Conservation (phyloP, 2,113 vertebrate genomes). For the Thalassarche chlororhynchos region DNA sequence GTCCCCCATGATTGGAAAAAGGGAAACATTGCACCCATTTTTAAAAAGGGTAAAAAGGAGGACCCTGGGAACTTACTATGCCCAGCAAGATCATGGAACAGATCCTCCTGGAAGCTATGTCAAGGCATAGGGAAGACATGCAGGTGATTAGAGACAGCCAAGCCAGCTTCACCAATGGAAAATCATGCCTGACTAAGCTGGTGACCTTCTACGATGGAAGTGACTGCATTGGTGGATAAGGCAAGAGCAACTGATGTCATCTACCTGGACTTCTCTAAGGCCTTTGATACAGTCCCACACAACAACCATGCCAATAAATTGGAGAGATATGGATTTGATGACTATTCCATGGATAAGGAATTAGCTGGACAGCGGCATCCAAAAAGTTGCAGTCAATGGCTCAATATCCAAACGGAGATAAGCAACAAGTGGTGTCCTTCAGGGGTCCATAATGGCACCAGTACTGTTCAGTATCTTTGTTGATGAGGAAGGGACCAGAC, state of each 20-base stretch:
- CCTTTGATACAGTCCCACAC: neutral
- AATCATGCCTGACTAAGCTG: neutral
- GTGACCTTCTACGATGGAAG: neutral
- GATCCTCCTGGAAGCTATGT: neutral
- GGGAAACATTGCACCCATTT: neutral
- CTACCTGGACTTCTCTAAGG: neutral
- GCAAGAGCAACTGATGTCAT: neutral
- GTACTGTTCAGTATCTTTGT: neutral
- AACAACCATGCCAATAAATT: neutral
- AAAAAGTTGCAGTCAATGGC: neutral
- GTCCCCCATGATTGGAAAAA: neutral
- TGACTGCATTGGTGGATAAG: neutral
- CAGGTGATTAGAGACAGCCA: neutral
- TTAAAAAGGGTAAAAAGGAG: neutral
- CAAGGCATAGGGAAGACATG: neutral
- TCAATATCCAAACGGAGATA: neutral
- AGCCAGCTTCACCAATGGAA: neutral
- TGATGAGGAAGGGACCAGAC: too few species aligned
- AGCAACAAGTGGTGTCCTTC: neutral
- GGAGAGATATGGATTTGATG: neutral
- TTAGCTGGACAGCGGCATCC: neutral
- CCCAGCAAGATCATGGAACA: neutral
- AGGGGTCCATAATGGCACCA: neutral
- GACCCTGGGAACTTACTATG: neutral
- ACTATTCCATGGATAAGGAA: neutral